phyloP scores from a whole-genome alignment of 2,888 invertebrate species.

The Drosophila cognata region DNA sequence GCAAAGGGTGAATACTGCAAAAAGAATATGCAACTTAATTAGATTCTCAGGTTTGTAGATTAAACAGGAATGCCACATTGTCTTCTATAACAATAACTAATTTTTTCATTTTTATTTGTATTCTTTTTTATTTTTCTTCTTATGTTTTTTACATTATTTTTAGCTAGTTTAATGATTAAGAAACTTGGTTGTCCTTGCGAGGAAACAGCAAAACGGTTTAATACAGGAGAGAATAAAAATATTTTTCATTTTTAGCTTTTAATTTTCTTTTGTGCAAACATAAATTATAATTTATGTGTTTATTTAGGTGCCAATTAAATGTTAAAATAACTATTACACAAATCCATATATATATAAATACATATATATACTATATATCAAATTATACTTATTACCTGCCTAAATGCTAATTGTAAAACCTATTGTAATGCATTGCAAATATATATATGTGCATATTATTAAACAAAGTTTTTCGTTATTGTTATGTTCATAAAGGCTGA shows the following conservation, averaged over 20 bases:
- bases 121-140: conserved; percentile 18
- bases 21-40: conserved; percentile 35
- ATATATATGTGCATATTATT: conserved; percentile 38
- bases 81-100: conserved; percentile 4
- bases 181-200: conserved; percentile 63
- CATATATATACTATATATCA: conserved; percentile 2
- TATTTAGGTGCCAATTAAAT: conserved; percentile 51
- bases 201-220: conserved; percentile 72
- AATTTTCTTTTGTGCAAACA: conserved; percentile 56
- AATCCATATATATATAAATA: conserved; percentile 9
- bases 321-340: conserved; percentile 31
- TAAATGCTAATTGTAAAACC: conserved; percentile 32
- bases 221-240: conserved; percentile 82
- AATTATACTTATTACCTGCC: conserved; percentile 7
- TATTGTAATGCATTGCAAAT: conserved; percentile 45
- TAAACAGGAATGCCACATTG: conserved; percentile 52
- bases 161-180: conserved; percentile 36
- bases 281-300: conserved; percentile 47
- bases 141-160: conserved; percentile 18
- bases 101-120: conserved; percentile 5
- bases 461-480: conserved; percentile 17
- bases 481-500: conserved; percentile 38
- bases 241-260: conserved; percentile 83
- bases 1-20: background rate
- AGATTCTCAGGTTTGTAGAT: conserved; percentile 60